Percentiles rank a stretch among this genome's conserved stretches.
These are phyloP conservation scores for Pseudolaguvia tuberculata DNA, from an alignment of 2,113 vertebrate genomes.

Conservation along the genomic window DNA sequence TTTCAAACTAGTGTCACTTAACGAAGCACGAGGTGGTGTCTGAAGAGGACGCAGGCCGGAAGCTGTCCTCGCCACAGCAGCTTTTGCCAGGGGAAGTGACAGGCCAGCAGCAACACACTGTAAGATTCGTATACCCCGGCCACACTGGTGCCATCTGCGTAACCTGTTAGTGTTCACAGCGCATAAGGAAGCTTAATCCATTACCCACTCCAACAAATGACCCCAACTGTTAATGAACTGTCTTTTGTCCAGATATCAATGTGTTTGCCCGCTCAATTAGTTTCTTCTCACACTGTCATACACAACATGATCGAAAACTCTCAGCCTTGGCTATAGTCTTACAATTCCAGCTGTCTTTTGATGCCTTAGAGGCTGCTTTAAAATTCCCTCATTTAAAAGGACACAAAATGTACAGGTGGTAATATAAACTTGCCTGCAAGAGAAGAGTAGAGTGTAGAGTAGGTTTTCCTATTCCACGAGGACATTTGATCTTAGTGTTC, in stretches of 20 bases:
- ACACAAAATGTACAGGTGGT: background rate
- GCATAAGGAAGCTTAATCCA: slow-evolving; percentile 37
- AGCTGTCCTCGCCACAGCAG: slow-evolving; percentile 58
- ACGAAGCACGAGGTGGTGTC: slow-evolving; percentile 63
- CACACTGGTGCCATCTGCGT: slow-evolving; percentile 48
- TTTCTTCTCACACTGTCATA: slow-evolving; percentile 40
- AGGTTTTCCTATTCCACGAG: background rate
- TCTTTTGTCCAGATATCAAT: slow-evolving; percentile 44
- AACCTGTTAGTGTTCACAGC: slow-evolving; percentile 46
- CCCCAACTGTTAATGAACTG: slow-evolving; percentile 37
- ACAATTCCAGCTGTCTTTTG: slow-evolving; percentile 14
- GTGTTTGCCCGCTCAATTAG: slow-evolving; percentile 37
- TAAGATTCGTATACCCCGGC: slow-evolving; percentile 54
- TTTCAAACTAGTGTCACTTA: slow-evolving; percentile 67
- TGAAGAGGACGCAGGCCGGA: slow-evolving; percentile 60
- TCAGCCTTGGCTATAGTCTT: slow-evolving; percentile 54
- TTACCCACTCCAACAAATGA: slow-evolving; percentile 26
- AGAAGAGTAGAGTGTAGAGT: background rate
- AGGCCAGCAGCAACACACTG: slow-evolving; percentile 59
- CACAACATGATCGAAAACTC: slow-evolving; percentile 56
- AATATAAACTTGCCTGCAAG: background rate
- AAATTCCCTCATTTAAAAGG: background rate
- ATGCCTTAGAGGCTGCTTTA: background rate
- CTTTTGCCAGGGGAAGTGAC: slow-evolving; percentile 61
- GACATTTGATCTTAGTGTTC: background rate